phyloP scores from a whole-genome alignment of 2,888 invertebrate species.

The Drosophila recens region DNA sequence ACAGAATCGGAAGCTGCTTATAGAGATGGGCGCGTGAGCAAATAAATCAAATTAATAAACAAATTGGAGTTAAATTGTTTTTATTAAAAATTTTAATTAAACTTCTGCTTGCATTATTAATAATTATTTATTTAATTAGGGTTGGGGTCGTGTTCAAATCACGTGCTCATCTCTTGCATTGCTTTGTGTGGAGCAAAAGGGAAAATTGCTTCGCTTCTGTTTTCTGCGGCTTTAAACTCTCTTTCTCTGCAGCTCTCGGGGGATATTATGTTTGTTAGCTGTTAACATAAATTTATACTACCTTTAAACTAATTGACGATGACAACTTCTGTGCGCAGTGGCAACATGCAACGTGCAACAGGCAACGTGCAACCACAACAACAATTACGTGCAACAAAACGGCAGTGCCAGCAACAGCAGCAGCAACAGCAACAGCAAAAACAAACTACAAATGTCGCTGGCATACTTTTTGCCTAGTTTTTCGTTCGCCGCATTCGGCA shows the following conservation, averaged over 20 bases:
- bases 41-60: neutral
- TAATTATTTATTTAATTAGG: neutral
- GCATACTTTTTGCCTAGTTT: slow-evolving; percentile 53
- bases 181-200: slow-evolving; percentile 51
- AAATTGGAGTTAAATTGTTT: no score
- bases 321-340: slow-evolving; percentile 62
- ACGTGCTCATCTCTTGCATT: slow-evolving; percentile 16
- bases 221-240: slow-evolving; percentile 42
- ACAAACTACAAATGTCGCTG: slow-evolving; percentile 39
- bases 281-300: slow-evolving; percentile 75
- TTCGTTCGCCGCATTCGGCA: slow-evolving; percentile 9
- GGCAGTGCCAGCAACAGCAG: slow-evolving; percentile 3
- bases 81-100: neutral
- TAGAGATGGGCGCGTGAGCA: neutral
- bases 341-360: slow-evolving; percentile 12
- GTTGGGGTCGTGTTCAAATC: neutral
- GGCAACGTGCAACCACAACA: slow-evolving; percentile 44
- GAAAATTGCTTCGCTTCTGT: slow-evolving; percentile 61
- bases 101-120: neutral
- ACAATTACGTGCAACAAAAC: slow-evolving; percentile 40
- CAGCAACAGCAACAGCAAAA: slow-evolving; percentile 7
- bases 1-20: neutral
- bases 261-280: slow-evolving; percentile 65
- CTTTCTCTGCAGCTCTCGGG: slow-evolving; percentile 25
- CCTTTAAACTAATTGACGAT: slow-evolving; percentile 76